Conservation (phyloP, 2,888 invertebrate species). For the Keiferia lycopersicella region DNA sequence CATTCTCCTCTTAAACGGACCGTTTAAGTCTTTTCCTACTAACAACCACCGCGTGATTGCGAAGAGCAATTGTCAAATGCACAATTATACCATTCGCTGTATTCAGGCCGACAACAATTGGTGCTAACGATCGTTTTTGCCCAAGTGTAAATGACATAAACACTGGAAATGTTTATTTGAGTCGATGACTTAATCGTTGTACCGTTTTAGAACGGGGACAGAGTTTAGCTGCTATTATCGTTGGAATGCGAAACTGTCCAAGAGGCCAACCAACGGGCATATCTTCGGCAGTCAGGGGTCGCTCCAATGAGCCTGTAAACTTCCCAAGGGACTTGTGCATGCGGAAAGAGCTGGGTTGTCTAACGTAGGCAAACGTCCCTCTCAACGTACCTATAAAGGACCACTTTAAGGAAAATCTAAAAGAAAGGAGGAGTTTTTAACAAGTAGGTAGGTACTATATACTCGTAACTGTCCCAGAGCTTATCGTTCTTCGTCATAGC, state of each 20-base stretch:
- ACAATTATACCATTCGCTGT: constrained; percentile 48
- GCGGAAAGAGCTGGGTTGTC: no score
- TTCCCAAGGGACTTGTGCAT: no score
- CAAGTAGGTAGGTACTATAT: no score
- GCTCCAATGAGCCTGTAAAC: no score
- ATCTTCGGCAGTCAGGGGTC: no score
- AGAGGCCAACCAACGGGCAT: no score
- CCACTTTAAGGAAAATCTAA: no score
- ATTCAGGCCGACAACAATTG: constrained; percentile 45
- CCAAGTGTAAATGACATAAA: constrained; percentile 32
- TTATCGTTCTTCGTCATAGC: no score
- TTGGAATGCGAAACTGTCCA: background rate
- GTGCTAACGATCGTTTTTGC: constrained; percentile 37
- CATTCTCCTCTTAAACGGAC: constrained; percentile 47
- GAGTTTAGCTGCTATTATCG: constrained; percentile 21
- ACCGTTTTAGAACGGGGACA: constrained; percentile 25
- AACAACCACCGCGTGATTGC: constrained; percentile 42
- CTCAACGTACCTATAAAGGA: no score
- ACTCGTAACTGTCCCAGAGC: background rate
- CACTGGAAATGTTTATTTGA: constrained; percentile 32
- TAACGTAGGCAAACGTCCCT: no score
- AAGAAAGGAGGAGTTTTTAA: no score
- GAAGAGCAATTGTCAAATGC: constrained; percentile 43
- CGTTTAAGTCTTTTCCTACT: constrained; percentile 37
- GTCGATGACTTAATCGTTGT: constrained; percentile 39